Evolutionary conservation across 2,113 vertebrate species (phyloP).

Genomic region (Pluvianellus socialis): DNA sequence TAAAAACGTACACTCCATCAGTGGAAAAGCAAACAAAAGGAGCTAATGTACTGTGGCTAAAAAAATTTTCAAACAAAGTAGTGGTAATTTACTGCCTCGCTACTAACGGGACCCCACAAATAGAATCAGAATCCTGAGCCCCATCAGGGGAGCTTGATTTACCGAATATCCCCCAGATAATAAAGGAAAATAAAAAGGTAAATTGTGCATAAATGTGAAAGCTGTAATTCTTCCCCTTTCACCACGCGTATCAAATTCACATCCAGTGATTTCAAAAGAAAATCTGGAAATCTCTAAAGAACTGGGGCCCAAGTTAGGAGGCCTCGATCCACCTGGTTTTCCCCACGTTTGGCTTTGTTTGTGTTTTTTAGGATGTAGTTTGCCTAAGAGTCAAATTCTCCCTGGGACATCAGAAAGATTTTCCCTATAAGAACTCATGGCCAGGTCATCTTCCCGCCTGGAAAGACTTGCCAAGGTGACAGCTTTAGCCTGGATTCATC

Average conservation of each 20-base stretch:
- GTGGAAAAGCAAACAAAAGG: slow-evolving; percentile 81
- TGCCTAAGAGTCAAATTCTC: neutral
- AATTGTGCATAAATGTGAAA: slow-evolving; percentile 75
- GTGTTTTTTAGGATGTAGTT: neutral
- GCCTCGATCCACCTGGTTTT: neutral
- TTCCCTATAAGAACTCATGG: neutral
- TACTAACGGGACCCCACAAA: slow-evolving; percentile 73
- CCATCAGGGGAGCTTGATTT: slow-evolving; percentile 69
- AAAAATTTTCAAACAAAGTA: slow-evolving; percentile 80
- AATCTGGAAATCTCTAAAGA: slow-evolving; percentile 61
- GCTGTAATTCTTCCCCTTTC: slow-evolving; percentile 76
- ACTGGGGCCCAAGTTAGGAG: neutral
- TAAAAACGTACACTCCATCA: slow-evolving; percentile 59
- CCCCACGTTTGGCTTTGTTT: neutral
- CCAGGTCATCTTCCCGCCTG: neutral
- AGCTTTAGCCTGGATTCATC: neutral
- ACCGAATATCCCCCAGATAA: slow-evolving; percentile 71
- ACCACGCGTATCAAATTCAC: slow-evolving; percentile 63
- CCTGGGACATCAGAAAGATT: neutral
- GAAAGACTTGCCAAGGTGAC: neutral
- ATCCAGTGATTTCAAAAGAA: slow-evolving; percentile 65
- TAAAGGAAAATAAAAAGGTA: slow-evolving; percentile 74
- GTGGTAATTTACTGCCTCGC: slow-evolving; percentile 75
- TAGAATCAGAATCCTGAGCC: slow-evolving; percentile 61
- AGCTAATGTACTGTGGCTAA: slow-evolving; percentile 83